Base-by-base conservation (phyloP, 2,888 invertebrate species). In the Thecocarcelia acutangulata region DNA sequence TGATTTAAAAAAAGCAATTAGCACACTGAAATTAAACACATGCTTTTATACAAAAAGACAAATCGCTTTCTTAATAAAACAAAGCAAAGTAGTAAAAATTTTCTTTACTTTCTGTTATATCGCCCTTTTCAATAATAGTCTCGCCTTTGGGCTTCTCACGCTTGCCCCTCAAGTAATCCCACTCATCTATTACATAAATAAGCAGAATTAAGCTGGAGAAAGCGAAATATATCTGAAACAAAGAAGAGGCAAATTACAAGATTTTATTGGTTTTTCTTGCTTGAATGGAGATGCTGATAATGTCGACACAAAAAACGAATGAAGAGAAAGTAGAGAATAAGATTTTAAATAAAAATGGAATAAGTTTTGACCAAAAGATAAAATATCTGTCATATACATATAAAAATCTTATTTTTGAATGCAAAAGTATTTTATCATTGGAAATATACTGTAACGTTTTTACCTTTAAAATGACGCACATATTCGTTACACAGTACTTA, bases 41-140 rank as follows among this genome's bases (percentile, higher is more conserved):
- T 40, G 2, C 11, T 48, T 24, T 46, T 15, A 9, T 56, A 11
- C 15, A 33, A 15, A 11, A 24, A 3, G 9, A 33, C 5, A 40
- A 40, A 46, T 9, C 13, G 24, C 42, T 42, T 28, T 12, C n/a
- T n/a, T 21, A 17, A 50, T 46, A 19, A 61, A 58, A 19, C 2
- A 15, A 28, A 46, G 1, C 50, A 50, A 42, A 50, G 17, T 28
- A 12, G 1, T 19, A 21, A 21, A 66, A 54, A 19, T 5, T 6
- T 48, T 15, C 19, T 24, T 54, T 73, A 80, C 82, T 75, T 82
- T 78, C 61, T 12, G 78, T 82, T 70, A 82, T 74, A 75, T 82
- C 82, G 64, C 82, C 82, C 46, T 82, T 82, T 66, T 82, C 82
- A 48, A 82, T 82, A 19, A 82, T 70, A 24, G 78, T 82, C 61